Evolutionary conservation across 2,888 invertebrate genomes (phyloP).

Genomic region (Melanotus villosus): DNA sequence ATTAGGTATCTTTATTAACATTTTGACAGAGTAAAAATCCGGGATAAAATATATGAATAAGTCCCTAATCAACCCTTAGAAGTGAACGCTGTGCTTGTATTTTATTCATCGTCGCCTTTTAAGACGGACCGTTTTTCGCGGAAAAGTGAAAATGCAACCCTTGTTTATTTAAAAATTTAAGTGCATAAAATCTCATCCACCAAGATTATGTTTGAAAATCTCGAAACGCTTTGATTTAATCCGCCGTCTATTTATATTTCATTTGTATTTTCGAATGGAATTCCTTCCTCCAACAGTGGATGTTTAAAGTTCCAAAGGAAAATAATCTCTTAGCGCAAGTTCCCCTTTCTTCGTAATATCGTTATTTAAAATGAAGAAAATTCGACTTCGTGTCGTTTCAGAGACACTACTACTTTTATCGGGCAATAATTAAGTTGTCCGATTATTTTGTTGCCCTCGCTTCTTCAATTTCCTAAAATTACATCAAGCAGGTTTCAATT

Average conservation of each 20-base stretch:
- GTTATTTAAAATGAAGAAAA: conserved; percentile 20
- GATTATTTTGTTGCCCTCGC: conserved; percentile 22
- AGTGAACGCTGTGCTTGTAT: too few relatives aligned
- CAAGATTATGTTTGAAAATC: background rate
- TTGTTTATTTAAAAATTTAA: conserved; percentile 7
- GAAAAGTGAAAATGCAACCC: background rate
- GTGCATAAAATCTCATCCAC: conserved; percentile 4
- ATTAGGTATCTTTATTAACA: too few relatives aligned
- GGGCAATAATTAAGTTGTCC: conserved; percentile 16
- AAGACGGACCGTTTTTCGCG: background rate
- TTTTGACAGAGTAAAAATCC: too few relatives aligned
- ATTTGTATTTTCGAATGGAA: background rate
- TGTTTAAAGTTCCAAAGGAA: conserved; percentile 2
- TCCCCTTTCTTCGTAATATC: conserved; percentile 3
- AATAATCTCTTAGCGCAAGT: background rate
- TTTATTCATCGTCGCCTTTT: background rate
- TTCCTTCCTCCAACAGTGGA: background rate
- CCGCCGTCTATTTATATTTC: background rate
- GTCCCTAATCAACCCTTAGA: too few relatives aligned
- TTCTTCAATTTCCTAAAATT: conserved; percentile 24
- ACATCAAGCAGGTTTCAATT: conserved; percentile 28
- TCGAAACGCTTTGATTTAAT: background rate
- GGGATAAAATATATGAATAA: too few relatives aligned
- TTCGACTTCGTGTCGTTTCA: background rate
- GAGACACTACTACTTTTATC: conserved; percentile 17